Percentiles rank a stretch among this genome's conserved stretches.
Conservation (phyloP, 2,797 vertebrate species). For the Sternotherus odoratus region DNA sequence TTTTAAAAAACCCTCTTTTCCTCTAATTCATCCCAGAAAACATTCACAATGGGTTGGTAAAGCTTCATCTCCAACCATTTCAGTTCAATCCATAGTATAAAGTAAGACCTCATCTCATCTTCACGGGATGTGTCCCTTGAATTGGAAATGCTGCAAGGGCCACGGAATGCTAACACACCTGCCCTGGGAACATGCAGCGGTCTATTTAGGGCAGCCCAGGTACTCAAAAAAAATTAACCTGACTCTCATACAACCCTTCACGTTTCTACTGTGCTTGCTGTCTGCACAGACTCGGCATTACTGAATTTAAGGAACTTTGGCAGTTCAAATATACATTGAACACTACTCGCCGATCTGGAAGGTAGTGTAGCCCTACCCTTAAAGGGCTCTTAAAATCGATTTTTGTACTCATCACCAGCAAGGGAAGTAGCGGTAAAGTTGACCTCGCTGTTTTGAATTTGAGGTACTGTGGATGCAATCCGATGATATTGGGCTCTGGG, state of each 20-base stretch:
- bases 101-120: not conserved
- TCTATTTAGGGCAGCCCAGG: not conserved
- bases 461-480: no score
- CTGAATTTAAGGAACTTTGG: not conserved
- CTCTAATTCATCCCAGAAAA: not conserved
- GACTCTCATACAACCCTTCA: not conserved
- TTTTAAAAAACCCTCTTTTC: not conserved
- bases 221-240: not conserved
- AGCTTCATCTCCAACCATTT: not conserved
- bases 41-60: not conserved
- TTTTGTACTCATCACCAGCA: no score
- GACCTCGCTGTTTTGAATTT: no score
- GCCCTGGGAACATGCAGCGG: not conserved
- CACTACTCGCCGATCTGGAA: no score
- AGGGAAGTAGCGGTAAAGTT: no score
- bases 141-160: accelerated
- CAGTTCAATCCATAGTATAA: not conserved
- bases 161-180: not conserved
- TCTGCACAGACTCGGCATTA: not conserved
- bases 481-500: no score
- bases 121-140: not conserved
- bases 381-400: no score
- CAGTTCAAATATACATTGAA: not conserved
- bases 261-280: not conserved
- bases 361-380: no score